Evolutionary conservation across 1,140 invertebrate genomes (phyloP), one percentile per base, ranked within the genome.

Genomic region (Drosophila ambigua): DNA sequence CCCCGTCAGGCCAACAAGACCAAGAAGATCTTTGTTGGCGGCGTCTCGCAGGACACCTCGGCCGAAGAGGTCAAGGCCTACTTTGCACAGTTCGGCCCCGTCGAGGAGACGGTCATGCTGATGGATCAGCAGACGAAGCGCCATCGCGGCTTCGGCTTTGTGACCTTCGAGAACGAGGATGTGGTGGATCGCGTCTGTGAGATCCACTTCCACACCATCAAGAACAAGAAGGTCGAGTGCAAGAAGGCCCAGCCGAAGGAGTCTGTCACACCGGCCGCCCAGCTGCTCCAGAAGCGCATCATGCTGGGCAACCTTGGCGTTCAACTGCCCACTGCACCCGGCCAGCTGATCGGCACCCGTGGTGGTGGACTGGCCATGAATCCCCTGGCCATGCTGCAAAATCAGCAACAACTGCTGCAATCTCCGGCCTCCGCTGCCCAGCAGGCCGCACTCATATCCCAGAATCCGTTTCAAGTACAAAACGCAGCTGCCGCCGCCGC

Each of bases 71-170:
- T 98, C 0, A 97, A 97, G 92, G 95, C 96, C 16, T 98, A 98
- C 92, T 98, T 98, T 93, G 95, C 95, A 77, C 97, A 98, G 92
- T 98, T 97, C 91, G 97, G 97, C 11, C 97, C 97, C 91, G 97
- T 97, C 23, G 97, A 97, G 91, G 97, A 98, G 91, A 97, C 97
- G 15, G 97, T 98, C 9, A 98, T 98, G 97, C 94, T 98, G 74
- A 98, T 98, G 97, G 97, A 98, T 92, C 97, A 98, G 92, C 97
- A 98, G 92, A 98, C 97, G 7, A 98, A 97, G 89, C 95, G 97
- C 43, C 97, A 98, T 91, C 94, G 97, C 50, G 97, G 97, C 54
- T 98, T 98, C 91, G 97, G 97, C 9, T 98, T 98, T 92, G 97
- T 98, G 15, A 98, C 97, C 4, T 98, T 98, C 93, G 97, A 98